These are phyloP conservation scores for Saccopteryx leptura DNA, from an alignment of 2,113 vertebrate species.

Conservation along the genomic window DNA sequence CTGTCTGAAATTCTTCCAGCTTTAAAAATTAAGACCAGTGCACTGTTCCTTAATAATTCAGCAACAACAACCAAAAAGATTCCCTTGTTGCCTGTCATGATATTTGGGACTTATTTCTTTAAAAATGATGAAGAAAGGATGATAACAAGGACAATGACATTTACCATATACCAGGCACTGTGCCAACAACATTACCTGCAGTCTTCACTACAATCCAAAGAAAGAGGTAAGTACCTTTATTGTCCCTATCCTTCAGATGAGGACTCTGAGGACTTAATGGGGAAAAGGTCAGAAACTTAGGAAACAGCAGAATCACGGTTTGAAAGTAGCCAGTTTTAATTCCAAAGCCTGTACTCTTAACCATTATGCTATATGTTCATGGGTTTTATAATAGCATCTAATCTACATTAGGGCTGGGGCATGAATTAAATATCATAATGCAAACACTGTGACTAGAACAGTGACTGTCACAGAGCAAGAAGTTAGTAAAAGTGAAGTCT, in stretches of 20 bases:
- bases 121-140: not conserved
- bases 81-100: not conserved
- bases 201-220: not conserved
- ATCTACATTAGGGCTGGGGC: not conserved
- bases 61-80: not conserved
- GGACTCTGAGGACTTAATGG: not conserved
- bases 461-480: not conserved
- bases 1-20: conserved; percentile 79
- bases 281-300: not conserved
- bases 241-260: not conserved
- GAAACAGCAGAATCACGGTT: not conserved
- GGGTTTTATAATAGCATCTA: not conserved
- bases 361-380: not conserved
- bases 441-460: not conserved
- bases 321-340: not conserved
- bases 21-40: conserved; percentile 74
- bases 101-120: conserved; percentile 38
- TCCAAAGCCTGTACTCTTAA: not conserved
- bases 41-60: conserved; percentile 63
- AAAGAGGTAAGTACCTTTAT: not conserved
- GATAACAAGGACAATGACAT: not conserved
- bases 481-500: not conserved
- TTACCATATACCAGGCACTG: not conserved
- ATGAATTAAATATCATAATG: not conserved
- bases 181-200: not conserved